Conservation (phyloP, 1,140 invertebrate genomes). For the Rhagoletis zephyria region DNA sequence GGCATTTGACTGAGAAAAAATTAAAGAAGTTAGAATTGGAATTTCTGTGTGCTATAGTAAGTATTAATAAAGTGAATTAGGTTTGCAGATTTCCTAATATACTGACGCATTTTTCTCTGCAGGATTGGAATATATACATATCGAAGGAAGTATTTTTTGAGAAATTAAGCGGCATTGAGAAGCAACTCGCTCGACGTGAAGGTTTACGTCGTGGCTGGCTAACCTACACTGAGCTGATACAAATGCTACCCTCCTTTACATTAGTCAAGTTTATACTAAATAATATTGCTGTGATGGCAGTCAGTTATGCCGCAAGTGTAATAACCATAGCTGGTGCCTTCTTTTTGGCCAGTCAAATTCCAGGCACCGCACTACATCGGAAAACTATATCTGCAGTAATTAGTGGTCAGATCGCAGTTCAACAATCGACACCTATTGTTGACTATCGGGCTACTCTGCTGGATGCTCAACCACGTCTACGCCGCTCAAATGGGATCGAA, state of each 20-base stretch:
- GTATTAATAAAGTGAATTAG: constrained; percentile 61
- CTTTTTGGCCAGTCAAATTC: constrained; percentile 78
- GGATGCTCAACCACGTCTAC: constrained; percentile 8
- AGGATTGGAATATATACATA: constrained; percentile 90
- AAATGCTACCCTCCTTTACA: constrained; percentile 76
- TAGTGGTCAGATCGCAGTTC: not conserved
- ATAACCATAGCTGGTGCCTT: constrained; percentile 82
- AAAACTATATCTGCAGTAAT: constrained; percentile 40
- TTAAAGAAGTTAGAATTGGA: constrained; percentile 89
- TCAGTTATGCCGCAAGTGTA: constrained; percentile 82
- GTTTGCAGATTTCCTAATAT: constrained; percentile 44
- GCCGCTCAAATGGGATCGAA: constrained; percentile 17
- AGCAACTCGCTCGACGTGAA: constrained; percentile 81
- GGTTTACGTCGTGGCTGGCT: constrained; percentile 85
- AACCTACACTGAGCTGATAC: constrained; percentile 86
- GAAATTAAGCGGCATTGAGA: constrained; percentile 80
- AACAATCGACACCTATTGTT: not conserved
- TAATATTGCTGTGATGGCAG: constrained; percentile 79
- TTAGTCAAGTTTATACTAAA: constrained; percentile 77
- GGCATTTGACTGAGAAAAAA: constrained; percentile 81
- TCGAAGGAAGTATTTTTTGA: constrained; percentile 81
- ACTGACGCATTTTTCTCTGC: constrained; percentile 54
- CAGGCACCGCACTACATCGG: constrained; percentile 73
- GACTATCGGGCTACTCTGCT: not conserved
- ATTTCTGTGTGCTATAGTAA: constrained; percentile 92